phyloP scores from a whole-genome alignment of 1,140 invertebrate species.

The Frieseomelitta varia region DNA sequence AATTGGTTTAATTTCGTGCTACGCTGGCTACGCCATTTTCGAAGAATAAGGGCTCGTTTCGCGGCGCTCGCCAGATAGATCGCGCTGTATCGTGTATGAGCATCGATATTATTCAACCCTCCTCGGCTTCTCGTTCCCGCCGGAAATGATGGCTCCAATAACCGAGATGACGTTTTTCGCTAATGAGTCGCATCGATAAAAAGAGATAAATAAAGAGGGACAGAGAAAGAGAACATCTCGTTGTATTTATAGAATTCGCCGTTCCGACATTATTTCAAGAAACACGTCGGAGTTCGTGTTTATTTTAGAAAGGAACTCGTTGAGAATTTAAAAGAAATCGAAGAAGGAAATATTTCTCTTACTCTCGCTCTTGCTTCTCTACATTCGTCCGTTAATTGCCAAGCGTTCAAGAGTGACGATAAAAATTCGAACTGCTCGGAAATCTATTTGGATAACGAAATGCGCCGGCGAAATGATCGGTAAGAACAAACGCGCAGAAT shows the following conservation, averaged over 20 bases:
- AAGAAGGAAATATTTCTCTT: no score
- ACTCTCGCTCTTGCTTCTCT: no score
- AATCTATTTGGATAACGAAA: not conserved
- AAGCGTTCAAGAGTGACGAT: not conserved
- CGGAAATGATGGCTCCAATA: not conserved
- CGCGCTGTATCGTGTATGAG: not conserved
- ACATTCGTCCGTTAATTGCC: no score
- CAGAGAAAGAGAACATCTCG: not conserved
- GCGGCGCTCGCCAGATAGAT: not conserved
- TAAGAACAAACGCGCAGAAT: not conserved
- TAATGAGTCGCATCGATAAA: not conserved
- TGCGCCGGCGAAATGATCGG: not conserved
- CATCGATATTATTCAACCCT: not conserved
- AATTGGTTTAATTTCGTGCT: constrained; percentile 65
- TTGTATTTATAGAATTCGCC: not conserved
- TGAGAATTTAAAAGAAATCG: no score
- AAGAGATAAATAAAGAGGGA: not conserved
- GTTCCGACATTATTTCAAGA: not conserved
- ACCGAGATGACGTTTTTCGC: not conserved
- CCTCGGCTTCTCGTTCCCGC: not conserved
- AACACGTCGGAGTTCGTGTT: no score
- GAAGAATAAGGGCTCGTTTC: constrained; percentile 19
- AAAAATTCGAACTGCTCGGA: not conserved
- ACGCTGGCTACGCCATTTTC: constrained; percentile 11
- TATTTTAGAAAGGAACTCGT: no score